Evolutionary conservation across 2,888 invertebrate species (phyloP).

Genomic region (Magallana nippona): DNA sequence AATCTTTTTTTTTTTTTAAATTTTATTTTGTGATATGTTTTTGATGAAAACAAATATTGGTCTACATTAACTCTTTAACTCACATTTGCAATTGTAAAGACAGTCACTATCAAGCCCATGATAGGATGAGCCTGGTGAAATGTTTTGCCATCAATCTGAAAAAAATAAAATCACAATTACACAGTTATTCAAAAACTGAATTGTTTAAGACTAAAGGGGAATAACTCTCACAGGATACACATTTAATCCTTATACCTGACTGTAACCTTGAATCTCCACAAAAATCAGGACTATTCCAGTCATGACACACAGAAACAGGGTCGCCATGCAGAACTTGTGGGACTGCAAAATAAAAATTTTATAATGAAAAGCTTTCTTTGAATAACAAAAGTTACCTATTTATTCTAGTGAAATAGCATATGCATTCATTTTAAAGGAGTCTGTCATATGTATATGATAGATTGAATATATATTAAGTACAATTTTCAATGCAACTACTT

Average conservation of each 20-base stretch:
- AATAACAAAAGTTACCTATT: too few species aligned
- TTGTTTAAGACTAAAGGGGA: background rate
- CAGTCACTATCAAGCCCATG: slow-evolving; percentile 74
- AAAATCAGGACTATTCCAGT: slow-evolving; percentile 75
- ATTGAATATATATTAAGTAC: too few species aligned
- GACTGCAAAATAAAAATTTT: slow-evolving; percentile 50
- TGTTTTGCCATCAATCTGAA: slow-evolving; percentile 52
- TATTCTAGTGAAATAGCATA: too few species aligned
- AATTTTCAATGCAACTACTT: too few species aligned
- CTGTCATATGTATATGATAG: too few species aligned
- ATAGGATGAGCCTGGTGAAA: slow-evolving; percentile 72
- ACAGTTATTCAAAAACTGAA: background rate
- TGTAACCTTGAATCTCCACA: slow-evolving; percentile 70
- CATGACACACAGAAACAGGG: slow-evolving; percentile 66
- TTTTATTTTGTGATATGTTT: too few species aligned
- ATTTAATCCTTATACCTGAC: slow-evolving; percentile 59
- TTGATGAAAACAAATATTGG: too few species aligned
- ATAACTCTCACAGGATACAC: background rate
- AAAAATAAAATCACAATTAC: background rate
- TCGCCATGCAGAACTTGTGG: slow-evolving; percentile 65
- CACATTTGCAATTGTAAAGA: slow-evolving; percentile 75
- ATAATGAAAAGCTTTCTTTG: too few species aligned
- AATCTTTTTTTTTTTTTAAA: too few species aligned
- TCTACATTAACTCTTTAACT: too few species aligned
- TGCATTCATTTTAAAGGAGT: too few species aligned